Base-by-base conservation (phyloP, 2,888 invertebrate species). In the Drosophila neoperkinsi region DNA sequence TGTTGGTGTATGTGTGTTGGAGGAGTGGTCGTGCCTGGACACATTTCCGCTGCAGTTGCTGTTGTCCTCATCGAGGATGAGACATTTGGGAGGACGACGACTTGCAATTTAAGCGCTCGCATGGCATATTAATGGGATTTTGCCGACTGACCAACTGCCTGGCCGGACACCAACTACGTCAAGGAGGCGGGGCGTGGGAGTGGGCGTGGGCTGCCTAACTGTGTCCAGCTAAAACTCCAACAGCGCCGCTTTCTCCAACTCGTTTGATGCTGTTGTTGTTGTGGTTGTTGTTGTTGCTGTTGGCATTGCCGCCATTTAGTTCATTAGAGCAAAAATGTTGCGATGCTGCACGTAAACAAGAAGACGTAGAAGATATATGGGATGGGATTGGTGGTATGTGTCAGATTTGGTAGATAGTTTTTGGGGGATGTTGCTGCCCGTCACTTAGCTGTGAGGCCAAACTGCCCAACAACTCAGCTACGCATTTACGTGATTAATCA, bases 401-500 rank as follows among this genome's bases (percentile, higher is more conserved):
- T 38, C 56, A 38, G 28, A 51, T 41, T 21, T 30, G 65, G 6
- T 25, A 10, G 38, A 7, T 43, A 25, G 51, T 34, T 58, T 50
- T 33, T 16, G 51, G 63, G 49, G 77, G 59, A 46, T 16, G 57
- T 33, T 41, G 51, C n/a, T 46, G 21, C 52, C 28, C 77, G 62
- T 78, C 81, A 74, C 69, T 77, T 69, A 74, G 36, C 57, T 58
- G 38, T 53, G 51, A 74, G 62, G 50, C 59, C 56, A 60, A 58
- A 60, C 56, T 63, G 68, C 28, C 68, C 76, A 70, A 77, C 78
- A 64, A 75, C 73, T 81, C 59, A 70, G 59, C 74, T 81, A 90
- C 85, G 86, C 86, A 86, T 88, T 88, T 86, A 90, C 86, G 89
- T 87, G 86, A 87, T 87, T 87, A 87, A 88, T 88, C 86, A 90